phyloP scores from a whole-genome alignment of 2,888 invertebrate genomes.

The Hemithea aestivaria region DNA sequence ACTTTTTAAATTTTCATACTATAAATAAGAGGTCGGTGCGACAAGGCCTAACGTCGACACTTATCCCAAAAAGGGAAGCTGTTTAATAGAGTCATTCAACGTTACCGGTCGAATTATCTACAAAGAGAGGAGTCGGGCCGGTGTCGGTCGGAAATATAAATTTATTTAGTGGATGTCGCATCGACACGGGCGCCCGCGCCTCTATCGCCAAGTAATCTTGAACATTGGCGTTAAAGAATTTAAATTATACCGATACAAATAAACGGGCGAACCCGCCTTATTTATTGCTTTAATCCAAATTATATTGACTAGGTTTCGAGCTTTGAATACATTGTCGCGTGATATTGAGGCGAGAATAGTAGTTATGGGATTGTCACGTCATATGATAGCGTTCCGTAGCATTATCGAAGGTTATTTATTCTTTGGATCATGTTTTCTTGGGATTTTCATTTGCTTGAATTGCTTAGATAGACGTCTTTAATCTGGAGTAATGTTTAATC shows the following conservation, averaged over 20 bases:
- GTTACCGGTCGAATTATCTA: slow-evolving; percentile 78
- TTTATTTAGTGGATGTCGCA: slow-evolving; percentile 75
- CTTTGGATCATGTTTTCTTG: no score
- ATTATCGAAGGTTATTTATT: no score
- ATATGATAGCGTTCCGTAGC: no score
- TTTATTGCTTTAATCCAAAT: slow-evolving; percentile 77
- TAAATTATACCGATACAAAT: slow-evolving; percentile 79
- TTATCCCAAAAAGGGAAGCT: slow-evolving; percentile 78
- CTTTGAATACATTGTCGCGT: slow-evolving; percentile 61
- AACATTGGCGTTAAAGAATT: slow-evolving; percentile 80
- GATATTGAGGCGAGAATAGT: slow-evolving; percentile 32
- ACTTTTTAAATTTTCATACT: slow-evolving; percentile 29
- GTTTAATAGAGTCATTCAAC: slow-evolving; percentile 79
- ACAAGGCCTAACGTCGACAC: slow-evolving; percentile 66
- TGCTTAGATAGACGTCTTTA: no score
- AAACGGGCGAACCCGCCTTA: slow-evolving; percentile 72
- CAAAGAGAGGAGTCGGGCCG: slow-evolving; percentile 71
- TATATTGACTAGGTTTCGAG: slow-evolving; percentile 70
- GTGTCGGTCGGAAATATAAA: slow-evolving; percentile 76
- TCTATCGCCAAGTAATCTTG: slow-evolving; percentile 76
- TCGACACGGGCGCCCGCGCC: slow-evolving; percentile 74
- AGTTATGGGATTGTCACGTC: slow-evolving; percentile 2
- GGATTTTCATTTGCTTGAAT: no score
- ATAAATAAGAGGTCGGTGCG: slow-evolving; percentile 51
- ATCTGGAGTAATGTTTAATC: no score